phyloP scores from a whole-genome alignment of 2,113 vertebrate species.

The Desmodus rotundus region DNA sequence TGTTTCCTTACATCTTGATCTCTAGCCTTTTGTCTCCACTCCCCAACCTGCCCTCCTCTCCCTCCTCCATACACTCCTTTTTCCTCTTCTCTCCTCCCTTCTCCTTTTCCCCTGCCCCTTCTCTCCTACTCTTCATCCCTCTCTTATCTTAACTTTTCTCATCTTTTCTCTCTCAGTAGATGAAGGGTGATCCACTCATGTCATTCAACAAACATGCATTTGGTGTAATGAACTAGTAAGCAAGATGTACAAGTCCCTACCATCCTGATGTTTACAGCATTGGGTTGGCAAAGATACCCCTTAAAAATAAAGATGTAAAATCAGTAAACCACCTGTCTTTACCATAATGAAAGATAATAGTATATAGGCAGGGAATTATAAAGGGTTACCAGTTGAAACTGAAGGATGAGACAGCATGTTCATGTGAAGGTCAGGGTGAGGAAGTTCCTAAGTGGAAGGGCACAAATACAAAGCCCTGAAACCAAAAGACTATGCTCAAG shows the following conservation, averaged over 20 bases:
- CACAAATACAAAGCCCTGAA: neutral
- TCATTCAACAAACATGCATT: neutral
- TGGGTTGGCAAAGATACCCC: neutral
- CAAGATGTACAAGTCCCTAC: neutral
- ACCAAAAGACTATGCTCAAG: neutral
- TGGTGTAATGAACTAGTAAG: neutral
- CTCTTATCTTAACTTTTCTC: neutral
- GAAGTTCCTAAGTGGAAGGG: neutral
- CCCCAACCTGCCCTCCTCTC: accelerated
- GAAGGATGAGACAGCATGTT: accelerated
- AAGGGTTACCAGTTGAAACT: neutral
- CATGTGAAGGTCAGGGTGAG: neutral
- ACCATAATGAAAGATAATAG: neutral
- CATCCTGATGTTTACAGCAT: neutral
- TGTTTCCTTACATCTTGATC: neutral
- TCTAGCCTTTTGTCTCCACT: neutral
- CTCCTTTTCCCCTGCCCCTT: too few species aligned
- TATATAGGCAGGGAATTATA: neutral
- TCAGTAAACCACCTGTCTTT: neutral
- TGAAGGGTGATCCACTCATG: neutral
- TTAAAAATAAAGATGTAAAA: neutral
- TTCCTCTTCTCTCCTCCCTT: too few species aligned
- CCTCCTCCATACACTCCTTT: neutral
- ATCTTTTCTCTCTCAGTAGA: neutral
- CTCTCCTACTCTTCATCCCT: neutral